Base-by-base conservation (phyloP, 2,797 vertebrate species). In the Otus scops region DNA sequence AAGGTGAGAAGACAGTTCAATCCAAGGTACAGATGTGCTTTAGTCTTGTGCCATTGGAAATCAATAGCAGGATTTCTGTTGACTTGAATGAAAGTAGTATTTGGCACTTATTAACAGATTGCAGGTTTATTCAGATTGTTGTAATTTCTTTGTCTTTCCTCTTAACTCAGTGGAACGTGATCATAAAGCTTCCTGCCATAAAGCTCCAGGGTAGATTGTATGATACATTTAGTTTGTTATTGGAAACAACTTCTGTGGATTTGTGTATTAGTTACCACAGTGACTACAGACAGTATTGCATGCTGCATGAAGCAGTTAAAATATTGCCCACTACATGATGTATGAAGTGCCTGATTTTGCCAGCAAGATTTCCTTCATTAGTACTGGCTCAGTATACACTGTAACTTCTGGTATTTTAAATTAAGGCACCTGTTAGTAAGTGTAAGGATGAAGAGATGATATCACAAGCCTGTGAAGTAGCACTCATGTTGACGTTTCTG, bases 391-490 rank as follows among this genome's bases (percentile, higher is more conserved):
- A 20, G 63, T 50, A 17, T 61, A 24, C 41, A 13, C 53, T 51
- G 48, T 85, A 91, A 67, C 68, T 89, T 89, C 74, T 0, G 8
- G n/a, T 88, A 80, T 85, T 94, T 96, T 84, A 93, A 95, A 93
- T 95, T 82, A 89, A 95, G 75, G 56, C 92, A 93, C 85, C 84
- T 95, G 78, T 93, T 96, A 74, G 86, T 86, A 93, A 89, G 93
- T 92, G 87, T 85, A 68, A 89, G 68, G 86, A 86, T 89, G 89
- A 95, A 88, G 90, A 95, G 92, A 70, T 88, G 95, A 67, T 93
- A 94, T 89, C 13, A 27, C 82, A 68, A 86, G 71, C 43, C 50
- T 95, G 71, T 88, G 92, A 94, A 86, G 50, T 94, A 94, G 88
- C 86, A 71, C 85, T 83, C 73, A 74, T 17, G 76, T 47, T 91